phyloP scores from a whole-genome alignment of 2,888 invertebrate species.

The Limnephilus auricula region DNA sequence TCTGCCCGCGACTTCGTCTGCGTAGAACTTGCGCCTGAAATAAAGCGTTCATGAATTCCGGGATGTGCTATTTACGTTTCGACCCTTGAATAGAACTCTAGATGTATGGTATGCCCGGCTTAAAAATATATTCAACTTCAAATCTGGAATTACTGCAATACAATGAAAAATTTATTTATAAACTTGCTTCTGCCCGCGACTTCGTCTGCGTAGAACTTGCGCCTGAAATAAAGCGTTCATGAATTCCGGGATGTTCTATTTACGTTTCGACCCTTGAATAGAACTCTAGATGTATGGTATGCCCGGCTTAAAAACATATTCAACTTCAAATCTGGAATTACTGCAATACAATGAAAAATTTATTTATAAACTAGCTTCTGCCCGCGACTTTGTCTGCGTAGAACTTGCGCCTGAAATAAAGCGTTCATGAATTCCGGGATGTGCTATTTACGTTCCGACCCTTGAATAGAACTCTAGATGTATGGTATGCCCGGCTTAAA shows the following conservation, averaged over 20 bases:
- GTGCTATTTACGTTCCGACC: background rate
- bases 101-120: background rate
- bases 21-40: background rate
- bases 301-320: background rate
- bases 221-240: background rate
- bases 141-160: background rate
- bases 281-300: background rate
- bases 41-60: background rate
- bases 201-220: too few species aligned
- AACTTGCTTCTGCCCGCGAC: too few species aligned
- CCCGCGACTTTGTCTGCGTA: too few species aligned
- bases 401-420: background rate
- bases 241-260: background rate
- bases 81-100: background rate
- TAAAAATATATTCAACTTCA: background rate
- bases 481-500: background rate
- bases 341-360: background rate
- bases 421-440: background rate
- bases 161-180: background rate
- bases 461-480: background rate
- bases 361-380: too few species aligned
- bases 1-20: too few species aligned
- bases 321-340: background rate
- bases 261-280: background rate
- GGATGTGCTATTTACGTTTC: background rate